Percentiles rank a stretch among this genome's conserved stretches.
Conservation (phyloP, 1,140 invertebrate species). For the Myzus persicae region DNA sequence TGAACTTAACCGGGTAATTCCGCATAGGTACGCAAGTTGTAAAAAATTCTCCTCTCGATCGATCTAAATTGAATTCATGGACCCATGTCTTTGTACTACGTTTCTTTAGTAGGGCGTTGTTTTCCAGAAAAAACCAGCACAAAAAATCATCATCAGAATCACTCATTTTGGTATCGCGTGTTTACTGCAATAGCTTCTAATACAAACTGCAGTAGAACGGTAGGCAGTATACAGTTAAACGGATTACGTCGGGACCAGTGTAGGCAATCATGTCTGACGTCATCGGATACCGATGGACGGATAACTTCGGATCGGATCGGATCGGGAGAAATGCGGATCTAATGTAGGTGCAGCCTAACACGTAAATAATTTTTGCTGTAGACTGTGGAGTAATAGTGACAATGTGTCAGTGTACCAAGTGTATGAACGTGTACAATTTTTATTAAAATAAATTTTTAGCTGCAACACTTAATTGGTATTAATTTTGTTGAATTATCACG, state of each 20-base stretch:
- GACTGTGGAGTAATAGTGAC: not conserved
- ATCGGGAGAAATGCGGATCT: not conserved
- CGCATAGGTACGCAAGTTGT: too few species aligned
- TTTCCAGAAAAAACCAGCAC: too few species aligned
- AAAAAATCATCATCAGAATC: too few species aligned
- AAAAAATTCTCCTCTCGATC: too few species aligned
- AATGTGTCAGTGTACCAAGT: not conserved
- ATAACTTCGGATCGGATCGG: too few species aligned
- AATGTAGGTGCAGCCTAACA: not conserved
- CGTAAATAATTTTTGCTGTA: not conserved
- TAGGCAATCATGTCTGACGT: not conserved
- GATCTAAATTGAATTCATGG: not conserved
- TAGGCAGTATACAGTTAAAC: too few species aligned
- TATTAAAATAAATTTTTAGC: not conserved
- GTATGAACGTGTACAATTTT: not conserved
- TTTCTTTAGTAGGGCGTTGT: not conserved
- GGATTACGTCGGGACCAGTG: too few species aligned
- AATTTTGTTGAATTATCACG: slow-evolving; percentile 2
- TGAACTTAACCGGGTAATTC: not conserved
- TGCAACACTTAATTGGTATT: not conserved
- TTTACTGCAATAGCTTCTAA: too few species aligned
- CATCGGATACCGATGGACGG: not conserved
- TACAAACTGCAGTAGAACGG: too few species aligned
- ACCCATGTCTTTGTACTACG: slow-evolving; percentile 8
- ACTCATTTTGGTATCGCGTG: too few species aligned